Evolutionary conservation across 2,888 invertebrate species (phyloP), one percentile per base, ranked within the genome.

Genomic region (Drosophila subquinaria): DNA sequence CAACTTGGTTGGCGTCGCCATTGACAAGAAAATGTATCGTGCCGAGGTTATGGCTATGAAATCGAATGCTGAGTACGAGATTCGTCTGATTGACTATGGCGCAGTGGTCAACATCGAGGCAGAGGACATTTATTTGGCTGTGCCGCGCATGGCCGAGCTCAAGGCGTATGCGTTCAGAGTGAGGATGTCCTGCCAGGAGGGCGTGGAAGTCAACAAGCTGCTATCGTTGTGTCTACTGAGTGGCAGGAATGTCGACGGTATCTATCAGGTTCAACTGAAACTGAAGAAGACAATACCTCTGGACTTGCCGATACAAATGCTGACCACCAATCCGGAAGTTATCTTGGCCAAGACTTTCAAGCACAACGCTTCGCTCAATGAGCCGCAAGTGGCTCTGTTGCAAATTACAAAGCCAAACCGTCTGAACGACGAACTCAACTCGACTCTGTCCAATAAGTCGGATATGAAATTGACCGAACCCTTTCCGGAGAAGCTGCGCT

Each of bases 71-170:
- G 5, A 64, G 3, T 4, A 15, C 0, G 13, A 55, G 0, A 40
- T 84, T 2, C 74, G 52, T 2, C 27, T 87, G 0, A 77, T 86
- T 51, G 85, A 86, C 63, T 55, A 40, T 35, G 85, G 85, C 2
- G 1, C 20, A 1, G 11, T 66, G 4, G 10, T 48, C 3, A 11
- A 73, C 6, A 1, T 13, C 2, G 64, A 72, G 5, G 63, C 81
- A 0, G 23, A 4, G 23, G 23, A 23, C 4, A 23, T 23, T 23
- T 23, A 23, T 4, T 23, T 23, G 23, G 23, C 23, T 23, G 23
- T 23, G 23, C 23, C 23, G 4, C 3, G 23, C 23, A 23, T 23
- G 4, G 23, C 23, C 23, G 23, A 23, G 23, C 4, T 23, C 4
- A 23, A 23, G 23, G 23, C 23, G 4, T 23, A 23, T 23, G 23